A percentile compares a stretch with the other conserved stretches of the same genome.
These are phyloP conservation scores for Agonopterix heracliana DNA, from an alignment of 2,888 invertebrate species.

Conservation along the genomic window DNA sequence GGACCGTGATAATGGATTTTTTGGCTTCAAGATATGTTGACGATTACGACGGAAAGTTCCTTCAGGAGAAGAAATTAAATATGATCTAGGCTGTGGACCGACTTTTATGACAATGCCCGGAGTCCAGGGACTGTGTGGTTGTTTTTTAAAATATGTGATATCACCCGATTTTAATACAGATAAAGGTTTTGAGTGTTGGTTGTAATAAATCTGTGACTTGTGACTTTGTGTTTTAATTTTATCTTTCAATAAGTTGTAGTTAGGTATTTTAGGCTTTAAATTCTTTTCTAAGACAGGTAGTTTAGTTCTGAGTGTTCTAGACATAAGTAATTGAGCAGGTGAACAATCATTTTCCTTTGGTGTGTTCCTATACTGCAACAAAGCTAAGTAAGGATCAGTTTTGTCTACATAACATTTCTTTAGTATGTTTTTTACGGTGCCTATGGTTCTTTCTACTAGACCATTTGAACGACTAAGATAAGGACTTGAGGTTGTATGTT, in stretches of 20 bases:
- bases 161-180: neutral
- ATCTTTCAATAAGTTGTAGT: neutral
- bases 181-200: neutral
- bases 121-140: neutral
- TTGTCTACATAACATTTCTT: conserved; percentile 3
- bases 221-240: neutral
- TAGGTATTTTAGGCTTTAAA: neutral
- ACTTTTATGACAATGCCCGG: neutral
- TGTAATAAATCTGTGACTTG: neutral
- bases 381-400: conserved; percentile 6
- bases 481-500: conserved; percentile 6
- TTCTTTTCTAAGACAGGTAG: neutral
- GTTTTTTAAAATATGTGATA: neutral
- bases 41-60: no score
- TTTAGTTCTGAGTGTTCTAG: neutral
- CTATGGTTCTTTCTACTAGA: conserved; percentile 5
- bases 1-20: no score
- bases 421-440: conserved; percentile 5
- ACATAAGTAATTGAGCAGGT: conserved; percentile 6
- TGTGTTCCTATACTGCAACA: conserved; percentile 6
- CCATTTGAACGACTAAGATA: conserved; percentile 7
- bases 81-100: neutral
- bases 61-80: no score
- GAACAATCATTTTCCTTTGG: neutral
- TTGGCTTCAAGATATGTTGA: no score